Conservation (phyloP, 2,113 vertebrate genomes). For the Lucifuga dentata region DNA sequence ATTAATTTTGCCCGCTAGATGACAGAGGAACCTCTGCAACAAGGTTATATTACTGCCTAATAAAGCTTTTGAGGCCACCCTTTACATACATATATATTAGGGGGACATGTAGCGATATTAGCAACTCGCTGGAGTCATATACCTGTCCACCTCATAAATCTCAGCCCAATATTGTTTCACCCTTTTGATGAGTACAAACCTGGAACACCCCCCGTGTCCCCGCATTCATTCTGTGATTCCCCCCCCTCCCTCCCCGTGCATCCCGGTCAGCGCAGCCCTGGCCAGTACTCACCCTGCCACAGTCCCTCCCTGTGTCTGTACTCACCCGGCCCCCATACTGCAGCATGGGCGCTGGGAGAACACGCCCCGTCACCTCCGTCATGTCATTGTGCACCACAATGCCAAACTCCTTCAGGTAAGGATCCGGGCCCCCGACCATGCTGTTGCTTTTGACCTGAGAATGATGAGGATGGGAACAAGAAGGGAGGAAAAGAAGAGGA, state of each 20-base stretch:
- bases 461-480: slow-evolving; percentile 1
- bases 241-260: slow-evolving; percentile 46
- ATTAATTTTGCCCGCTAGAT: too few relatives aligned
- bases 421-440: slow-evolving; percentile 98
- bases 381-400: slow-evolving; percentile 99
- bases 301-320: slow-evolving; percentile 85
- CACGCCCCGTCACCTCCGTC: slow-evolving; percentile 96
- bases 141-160: too few relatives aligned
- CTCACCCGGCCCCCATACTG: slow-evolving; percentile 99
- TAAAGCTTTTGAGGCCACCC: too few relatives aligned
- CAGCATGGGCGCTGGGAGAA: slow-evolving; percentile 97
- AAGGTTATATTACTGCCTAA: too few relatives aligned
- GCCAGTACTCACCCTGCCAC: slow-evolving; percentile 87
- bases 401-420: slow-evolving; percentile 97
- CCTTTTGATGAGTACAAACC: slow-evolving; percentile 7
- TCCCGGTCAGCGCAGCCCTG: slow-evolving; percentile 9
- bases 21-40: too few relatives aligned
- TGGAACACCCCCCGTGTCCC: slow-evolving; percentile 32
- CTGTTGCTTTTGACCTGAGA: slow-evolving; percentile 97
- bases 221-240: slow-evolving; percentile 23
- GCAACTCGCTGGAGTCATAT: too few relatives aligned
- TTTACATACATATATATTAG: too few relatives aligned
- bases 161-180: neutral
- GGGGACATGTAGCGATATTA: too few relatives aligned
- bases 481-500: neutral